A percentile compares a stretch with the other conserved stretches of the same genome.
Conservation (phyloP, 2,113 vertebrate species). For the Crypturellus undulatus region DNA sequence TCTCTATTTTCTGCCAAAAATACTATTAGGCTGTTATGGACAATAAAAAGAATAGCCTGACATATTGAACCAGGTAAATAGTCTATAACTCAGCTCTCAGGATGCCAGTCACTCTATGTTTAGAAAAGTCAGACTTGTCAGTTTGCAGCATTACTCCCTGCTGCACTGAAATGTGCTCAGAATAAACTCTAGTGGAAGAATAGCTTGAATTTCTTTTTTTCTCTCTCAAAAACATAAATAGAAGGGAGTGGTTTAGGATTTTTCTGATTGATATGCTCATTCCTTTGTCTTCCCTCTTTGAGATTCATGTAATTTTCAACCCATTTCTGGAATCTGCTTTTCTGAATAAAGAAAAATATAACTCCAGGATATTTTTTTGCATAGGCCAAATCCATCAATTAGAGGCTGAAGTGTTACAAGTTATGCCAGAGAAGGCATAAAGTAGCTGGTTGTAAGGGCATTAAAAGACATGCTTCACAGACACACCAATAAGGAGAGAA, state of each 20-base stretch:
- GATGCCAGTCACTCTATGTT: conserved; percentile 36
- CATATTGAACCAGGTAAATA: not conserved
- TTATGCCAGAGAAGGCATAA: not conserved
- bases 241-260: not conserved
- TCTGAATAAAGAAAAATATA: not conserved
- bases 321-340: not conserved
- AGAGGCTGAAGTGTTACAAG: not conserved
- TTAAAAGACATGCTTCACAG: not conserved
- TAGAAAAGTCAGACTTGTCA: not conserved
- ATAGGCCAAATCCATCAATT: not conserved
- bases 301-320: not conserved
- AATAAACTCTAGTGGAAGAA: conserved; percentile 16
- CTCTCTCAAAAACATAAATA: not conserved
- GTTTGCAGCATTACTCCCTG: conserved; percentile 13
- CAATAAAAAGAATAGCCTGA: not conserved
- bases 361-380: not conserved
- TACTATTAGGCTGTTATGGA: not conserved
- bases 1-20: not conserved
- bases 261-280: not conserved
- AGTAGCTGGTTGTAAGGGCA: not conserved
- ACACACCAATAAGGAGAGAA: not conserved
- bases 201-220: not conserved
- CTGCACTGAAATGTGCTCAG: conserved; percentile 63
- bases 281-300: not conserved
- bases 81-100: not conserved